Evolutionary conservation across 2,797 vertebrate genomes (phyloP).

Genomic region (Pantherophis alleghaniensis): DNA sequence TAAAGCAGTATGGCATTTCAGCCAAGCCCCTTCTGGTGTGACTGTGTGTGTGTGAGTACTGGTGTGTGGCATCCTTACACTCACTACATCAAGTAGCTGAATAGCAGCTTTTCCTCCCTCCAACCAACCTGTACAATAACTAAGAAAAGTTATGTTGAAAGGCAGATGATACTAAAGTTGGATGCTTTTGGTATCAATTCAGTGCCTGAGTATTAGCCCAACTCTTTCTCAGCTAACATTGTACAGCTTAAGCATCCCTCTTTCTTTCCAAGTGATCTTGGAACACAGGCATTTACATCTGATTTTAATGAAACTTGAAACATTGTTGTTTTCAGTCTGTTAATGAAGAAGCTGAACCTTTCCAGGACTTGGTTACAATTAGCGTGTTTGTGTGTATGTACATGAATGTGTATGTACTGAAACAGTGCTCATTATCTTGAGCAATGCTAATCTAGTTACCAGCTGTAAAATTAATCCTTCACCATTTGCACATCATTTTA

Average conservation of each 20-base stretch:
- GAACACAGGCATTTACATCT: constrained; percentile 74
- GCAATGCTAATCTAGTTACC: constrained; percentile 61
- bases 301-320: constrained; percentile 79
- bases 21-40: not conserved
- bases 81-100: not conserved
- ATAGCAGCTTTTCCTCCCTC: not conserved
- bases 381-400: not conserved
- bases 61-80: not conserved
- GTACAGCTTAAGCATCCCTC: constrained; percentile 69
- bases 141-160: constrained; percentile 4
- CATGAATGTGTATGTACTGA: constrained; percentile 37
- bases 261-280: constrained; percentile 75
- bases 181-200: constrained; percentile 25
- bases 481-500: constrained; percentile 37
- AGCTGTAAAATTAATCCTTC: constrained; percentile 60
- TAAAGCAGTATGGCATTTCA: not conserved
- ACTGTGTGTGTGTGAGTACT: not conserved
- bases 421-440: constrained; percentile 66
- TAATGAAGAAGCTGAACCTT: constrained; percentile 75
- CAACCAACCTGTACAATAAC: not conserved
- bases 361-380: constrained; percentile 71
- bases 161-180: not conserved
- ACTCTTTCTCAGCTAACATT: constrained; percentile 60
- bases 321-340: constrained; percentile 70
- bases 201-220: constrained; percentile 56